These are phyloP conservation scores for Exaiptasia diaphana DNA, from an alignment of 64 coral and sea anemone genomes.

Conservation along the genomic window DNA sequence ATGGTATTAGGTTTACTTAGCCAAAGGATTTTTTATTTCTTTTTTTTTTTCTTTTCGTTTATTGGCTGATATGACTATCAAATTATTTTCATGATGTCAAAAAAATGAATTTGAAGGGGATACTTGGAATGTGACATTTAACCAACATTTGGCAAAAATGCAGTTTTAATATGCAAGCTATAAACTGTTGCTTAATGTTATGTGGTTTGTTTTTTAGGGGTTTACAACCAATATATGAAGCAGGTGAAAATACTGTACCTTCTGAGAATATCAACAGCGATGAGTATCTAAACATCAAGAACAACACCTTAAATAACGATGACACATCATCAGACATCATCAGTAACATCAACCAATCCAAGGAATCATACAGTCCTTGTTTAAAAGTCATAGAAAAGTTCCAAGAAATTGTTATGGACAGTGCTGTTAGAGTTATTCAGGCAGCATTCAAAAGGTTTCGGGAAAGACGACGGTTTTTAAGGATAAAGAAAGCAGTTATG, in stretches of 20 bases:
- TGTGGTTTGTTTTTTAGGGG: constrained; percentile 39
- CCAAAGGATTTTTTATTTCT: too few species aligned
- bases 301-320: not conserved
- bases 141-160: too few species aligned
- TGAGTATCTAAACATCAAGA: not conserved
- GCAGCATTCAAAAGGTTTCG: constrained; percentile 82
- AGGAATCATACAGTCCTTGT: constrained; percentile 83
- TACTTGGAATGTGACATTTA: too few species aligned
- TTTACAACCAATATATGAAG: constrained; percentile 77
- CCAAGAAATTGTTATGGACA: constrained; percentile 82
- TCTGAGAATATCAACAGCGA: not conserved
- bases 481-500: constrained; percentile 65
- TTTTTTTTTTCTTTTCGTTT: too few species aligned
- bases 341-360: not conserved
- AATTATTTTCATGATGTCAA: too few species aligned
- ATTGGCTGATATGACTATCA: too few species aligned
- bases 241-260: constrained; percentile 35
- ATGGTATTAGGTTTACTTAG: too few species aligned
- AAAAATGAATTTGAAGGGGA: too few species aligned
- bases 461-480: constrained; percentile 71
- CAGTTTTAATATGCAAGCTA: too few species aligned
- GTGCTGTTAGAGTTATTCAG: constrained; percentile 85
- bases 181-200: too few species aligned
- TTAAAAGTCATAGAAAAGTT: constrained; percentile 84
- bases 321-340: not conserved